Conservation (phyloP, 2,113 vertebrate species). For the Ceyx cyanopectus region DNA sequence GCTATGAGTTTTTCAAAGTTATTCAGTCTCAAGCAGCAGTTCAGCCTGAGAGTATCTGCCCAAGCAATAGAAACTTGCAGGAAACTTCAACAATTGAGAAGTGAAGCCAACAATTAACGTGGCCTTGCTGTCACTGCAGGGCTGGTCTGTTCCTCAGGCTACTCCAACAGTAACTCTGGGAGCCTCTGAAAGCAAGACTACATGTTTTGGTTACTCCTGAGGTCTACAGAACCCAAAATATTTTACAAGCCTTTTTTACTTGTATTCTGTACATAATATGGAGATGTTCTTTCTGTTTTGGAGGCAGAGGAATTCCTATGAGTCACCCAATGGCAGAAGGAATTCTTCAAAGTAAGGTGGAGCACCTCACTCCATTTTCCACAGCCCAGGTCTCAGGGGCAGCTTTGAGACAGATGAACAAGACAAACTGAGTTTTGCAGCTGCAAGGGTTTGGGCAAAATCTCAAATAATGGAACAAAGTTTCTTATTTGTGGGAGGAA, state of each 20-base stretch:
- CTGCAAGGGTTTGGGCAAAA: background rate
- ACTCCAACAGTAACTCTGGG: background rate
- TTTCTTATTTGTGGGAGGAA: background rate
- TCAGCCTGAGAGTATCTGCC: background rate
- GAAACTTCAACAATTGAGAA: background rate
- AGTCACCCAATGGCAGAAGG: background rate
- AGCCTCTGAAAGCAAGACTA: background rate
- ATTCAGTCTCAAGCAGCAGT: background rate
- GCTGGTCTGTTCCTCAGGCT: background rate
- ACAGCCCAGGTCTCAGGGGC: background rate
- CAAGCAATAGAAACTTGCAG: background rate
- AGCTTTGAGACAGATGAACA: background rate
- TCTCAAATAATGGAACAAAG: background rate
- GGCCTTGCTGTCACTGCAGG: background rate
- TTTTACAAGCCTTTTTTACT: background rate
- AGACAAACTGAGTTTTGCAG: background rate
- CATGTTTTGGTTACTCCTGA: background rate
- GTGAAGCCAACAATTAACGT: background rate
- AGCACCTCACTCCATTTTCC: background rate
- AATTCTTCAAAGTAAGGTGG: background rate
- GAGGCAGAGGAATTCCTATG: background rate
- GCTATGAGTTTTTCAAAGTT: background rate
- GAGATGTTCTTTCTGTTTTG: background rate
- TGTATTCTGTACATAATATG: background rate
- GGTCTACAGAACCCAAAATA: background rate